Conservation (phyloP, 2,113 vertebrate species). For the Cheirogaleus medius region DNA sequence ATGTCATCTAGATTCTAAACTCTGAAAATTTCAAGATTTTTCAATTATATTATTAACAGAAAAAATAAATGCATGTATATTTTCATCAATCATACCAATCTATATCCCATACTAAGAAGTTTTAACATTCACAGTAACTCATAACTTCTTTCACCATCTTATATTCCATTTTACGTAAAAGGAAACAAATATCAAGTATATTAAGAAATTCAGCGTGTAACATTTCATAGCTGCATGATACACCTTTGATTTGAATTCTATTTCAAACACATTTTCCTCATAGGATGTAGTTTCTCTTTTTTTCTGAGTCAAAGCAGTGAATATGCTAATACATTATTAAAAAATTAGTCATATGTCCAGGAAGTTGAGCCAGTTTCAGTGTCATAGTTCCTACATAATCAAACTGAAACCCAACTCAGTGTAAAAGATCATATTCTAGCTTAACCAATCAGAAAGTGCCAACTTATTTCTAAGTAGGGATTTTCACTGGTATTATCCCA, state of each 20-base stretch:
- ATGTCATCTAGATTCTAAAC: neutral
- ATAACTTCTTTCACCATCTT: neutral
- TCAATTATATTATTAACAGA: neutral
- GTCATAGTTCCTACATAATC: neutral
- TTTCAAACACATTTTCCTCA: neutral
- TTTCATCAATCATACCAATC: neutral
- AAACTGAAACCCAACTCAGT: neutral
- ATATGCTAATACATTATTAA: neutral
- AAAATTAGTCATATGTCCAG: neutral
- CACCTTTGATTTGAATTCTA: neutral
- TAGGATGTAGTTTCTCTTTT: neutral
- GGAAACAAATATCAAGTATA: neutral
- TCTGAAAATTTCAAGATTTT: neutral
- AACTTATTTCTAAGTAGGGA: neutral
- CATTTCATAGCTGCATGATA: neutral
- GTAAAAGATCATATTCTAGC: neutral
- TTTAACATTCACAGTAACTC: neutral
- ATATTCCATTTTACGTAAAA: neutral
- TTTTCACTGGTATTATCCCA: neutral
- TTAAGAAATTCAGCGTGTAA: neutral
- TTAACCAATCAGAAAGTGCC: neutral
- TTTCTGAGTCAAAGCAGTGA: neutral
- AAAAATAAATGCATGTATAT: neutral
- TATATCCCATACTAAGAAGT: neutral
- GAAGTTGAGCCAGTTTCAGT: neutral